Percentiles rank a stretch among this genome's conserved stretches.
Evolutionary conservation across 2,113 vertebrate genomes (phyloP).

Genomic region (Phalacrocorax brasilianus): DNA sequence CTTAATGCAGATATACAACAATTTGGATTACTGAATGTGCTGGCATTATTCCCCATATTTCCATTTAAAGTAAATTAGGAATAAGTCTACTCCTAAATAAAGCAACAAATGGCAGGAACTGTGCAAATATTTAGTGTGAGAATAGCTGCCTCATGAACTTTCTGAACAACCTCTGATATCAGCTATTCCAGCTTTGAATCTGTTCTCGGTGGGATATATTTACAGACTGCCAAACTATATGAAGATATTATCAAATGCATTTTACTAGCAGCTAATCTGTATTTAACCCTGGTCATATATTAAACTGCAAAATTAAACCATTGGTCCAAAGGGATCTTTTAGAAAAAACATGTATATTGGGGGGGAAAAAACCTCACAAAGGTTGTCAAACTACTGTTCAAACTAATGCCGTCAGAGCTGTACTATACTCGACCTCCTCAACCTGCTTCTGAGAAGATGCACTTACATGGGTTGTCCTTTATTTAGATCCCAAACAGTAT

Average conservation of each 20-base stretch:
- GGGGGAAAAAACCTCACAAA: neutral
- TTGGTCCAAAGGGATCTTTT: neutral
- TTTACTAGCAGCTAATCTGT: neutral
- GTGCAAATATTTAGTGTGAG: neutral
- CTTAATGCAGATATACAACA: neutral
- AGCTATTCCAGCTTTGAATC: neutral
- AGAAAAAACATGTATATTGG: neutral
- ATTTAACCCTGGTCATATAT: neutral
- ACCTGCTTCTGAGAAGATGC: neutral
- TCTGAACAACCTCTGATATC: neutral
- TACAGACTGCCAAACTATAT: neutral
- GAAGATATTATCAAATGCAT: neutral
- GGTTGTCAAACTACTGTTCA: neutral
- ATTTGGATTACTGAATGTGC: neutral
- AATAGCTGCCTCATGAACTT: constrained; percentile 3
- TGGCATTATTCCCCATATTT: neutral
- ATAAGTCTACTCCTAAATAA: neutral
- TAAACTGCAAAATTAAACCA: neutral
- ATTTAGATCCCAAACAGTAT: neutral
- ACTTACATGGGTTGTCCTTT: neutral
- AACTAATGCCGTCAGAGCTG: neutral
- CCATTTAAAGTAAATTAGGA: neutral
- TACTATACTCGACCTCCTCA: neutral
- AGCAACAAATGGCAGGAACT: neutral
- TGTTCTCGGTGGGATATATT: neutral